These are phyloP conservation scores for Pimpla rufipes DNA, from an alignment of 2,888 invertebrate species.

Conservation along the genomic window DNA sequence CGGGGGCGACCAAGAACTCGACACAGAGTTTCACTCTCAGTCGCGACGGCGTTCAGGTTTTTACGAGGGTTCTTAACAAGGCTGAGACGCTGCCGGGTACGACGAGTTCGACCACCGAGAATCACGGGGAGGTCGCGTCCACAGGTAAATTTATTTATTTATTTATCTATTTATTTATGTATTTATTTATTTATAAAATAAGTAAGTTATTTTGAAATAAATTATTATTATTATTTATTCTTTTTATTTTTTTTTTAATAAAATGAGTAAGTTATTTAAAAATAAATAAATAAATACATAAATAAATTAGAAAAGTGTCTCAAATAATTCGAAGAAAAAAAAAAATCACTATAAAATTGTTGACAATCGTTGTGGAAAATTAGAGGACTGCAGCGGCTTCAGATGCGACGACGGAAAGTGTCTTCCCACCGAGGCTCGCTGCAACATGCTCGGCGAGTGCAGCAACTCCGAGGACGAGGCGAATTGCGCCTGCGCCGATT, in stretches of 20 bases:
- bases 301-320: neutral
- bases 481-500: slow-evolving; percentile 92
- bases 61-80: slow-evolving; percentile 89
- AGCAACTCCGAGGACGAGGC: slow-evolving; percentile 90
- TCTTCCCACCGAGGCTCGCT: slow-evolving; percentile 88
- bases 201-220: no score
- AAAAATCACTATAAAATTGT: neutral
- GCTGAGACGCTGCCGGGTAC: slow-evolving; percentile 78
- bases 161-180: no score
- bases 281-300: neutral
- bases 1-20: slow-evolving; percentile 71
- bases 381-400: slow-evolving; percentile 86
- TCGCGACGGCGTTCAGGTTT: slow-evolving; percentile 89
- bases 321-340: neutral
- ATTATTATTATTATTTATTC: no score
- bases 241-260: neutral
- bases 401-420: slow-evolving; percentile 89
- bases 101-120: slow-evolving; percentile 73
- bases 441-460: slow-evolving; percentile 91
- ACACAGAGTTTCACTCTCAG: slow-evolving; percentile 87
- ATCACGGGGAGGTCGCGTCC: slow-evolving; percentile 58
- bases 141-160: slow-evolving; percentile 58
- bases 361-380: slow-evolving; percentile 57
- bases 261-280: neutral
- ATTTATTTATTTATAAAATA: no score